Evolutionary conservation across 2,888 invertebrate species (phyloP), one percentile per base, ranked within the genome.

Genomic region (Drosophila borealis): DNA sequence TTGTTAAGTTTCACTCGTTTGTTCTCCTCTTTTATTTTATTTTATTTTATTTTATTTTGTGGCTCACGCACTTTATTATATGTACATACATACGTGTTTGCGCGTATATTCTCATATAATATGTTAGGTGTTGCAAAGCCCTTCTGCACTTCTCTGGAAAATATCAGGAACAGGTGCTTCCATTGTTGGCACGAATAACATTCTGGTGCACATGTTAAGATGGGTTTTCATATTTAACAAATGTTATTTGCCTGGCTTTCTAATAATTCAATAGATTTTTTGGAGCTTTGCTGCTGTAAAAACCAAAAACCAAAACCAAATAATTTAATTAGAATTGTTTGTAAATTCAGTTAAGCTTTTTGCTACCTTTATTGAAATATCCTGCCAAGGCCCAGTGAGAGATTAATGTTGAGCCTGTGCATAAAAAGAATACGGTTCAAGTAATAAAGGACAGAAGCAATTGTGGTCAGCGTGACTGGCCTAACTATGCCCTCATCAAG

Each of bases 61-160:
- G 66, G 74, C 63, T 59, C 62, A 70, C 79, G 62, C 70, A 70
- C 70, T 79, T 77, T 79, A 70, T 70, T 78, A 78, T 78, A 74
- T 60, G 51, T 44, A 44, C 45, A 78, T 78, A 74, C 25, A 8
- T 25, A 6, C 57, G 50, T n/a, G n/a, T n/a, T n/a, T 48, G 39
- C 45, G 59, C 65, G 45, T 64, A 59, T 65, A 73, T 75, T 73
- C 60, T 63, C 78, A 72, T 54, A 57, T 63, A 72, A 67, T 67
- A 55, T 68, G 73, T 72, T 63, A 53, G 55, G 48, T 65, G 73
- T 34, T 34, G 14, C 54, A 65, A 44, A 49, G 55, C 48, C 50
- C 49, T 60, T 29, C 29, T 29, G 39, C 17, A 55, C 57, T 42
- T 63, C 50, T 37, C n/a, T 42, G 21, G 37, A 25, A 48, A 72